A percentile compares a stretch with the other conserved stretches of the same genome.
phyloP scores from a whole-genome alignment of 2,888 invertebrate species.

The Peribatodes rhomboidaria region DNA sequence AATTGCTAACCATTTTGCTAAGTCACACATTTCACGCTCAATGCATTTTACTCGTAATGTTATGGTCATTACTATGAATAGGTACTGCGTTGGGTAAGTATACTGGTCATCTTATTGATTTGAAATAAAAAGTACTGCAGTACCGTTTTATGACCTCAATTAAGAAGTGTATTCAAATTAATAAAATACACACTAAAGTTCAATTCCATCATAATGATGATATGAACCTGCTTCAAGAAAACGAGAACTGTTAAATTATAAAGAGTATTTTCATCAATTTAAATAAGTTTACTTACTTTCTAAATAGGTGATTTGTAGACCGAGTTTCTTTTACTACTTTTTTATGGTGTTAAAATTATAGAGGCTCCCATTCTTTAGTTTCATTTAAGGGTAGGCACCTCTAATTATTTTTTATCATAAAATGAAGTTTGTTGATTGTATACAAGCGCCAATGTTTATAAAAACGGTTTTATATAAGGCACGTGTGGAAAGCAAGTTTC shows the following conservation, averaged over 20 bases:
- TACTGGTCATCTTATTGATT: not conserved
- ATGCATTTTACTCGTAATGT: not conserved
- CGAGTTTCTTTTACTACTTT: constrained; percentile 29
- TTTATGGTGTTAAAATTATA: constrained; percentile 20
- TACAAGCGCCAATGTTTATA: constrained; percentile 12
- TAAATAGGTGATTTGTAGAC: constrained; percentile 43
- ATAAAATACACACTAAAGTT: not conserved
- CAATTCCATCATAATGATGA: constrained; percentile 9
- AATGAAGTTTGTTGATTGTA: constrained; percentile 15
- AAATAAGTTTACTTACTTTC: constrained; percentile 38
- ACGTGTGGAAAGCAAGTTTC: constrained; percentile 45
- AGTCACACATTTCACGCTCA: not conserved
- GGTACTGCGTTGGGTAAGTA: not conserved
- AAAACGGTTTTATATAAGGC: constrained; percentile 24
- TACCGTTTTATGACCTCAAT: not conserved
- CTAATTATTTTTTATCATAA: constrained; percentile 14
- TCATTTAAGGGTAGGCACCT: not conserved
- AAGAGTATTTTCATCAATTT: constrained; percentile 24
- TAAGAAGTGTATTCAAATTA: not conserved
- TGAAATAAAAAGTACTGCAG: not conserved
- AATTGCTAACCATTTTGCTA: not conserved
- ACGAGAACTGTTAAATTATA: constrained; percentile 12
- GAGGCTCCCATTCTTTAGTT: not conserved
- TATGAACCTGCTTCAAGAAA: constrained; percentile 6
- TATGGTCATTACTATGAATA: constrained; percentile 11